Base-by-base conservation (phyloP, 1,140 invertebrate genomes). In the Brachionus paranguensis region DNA sequence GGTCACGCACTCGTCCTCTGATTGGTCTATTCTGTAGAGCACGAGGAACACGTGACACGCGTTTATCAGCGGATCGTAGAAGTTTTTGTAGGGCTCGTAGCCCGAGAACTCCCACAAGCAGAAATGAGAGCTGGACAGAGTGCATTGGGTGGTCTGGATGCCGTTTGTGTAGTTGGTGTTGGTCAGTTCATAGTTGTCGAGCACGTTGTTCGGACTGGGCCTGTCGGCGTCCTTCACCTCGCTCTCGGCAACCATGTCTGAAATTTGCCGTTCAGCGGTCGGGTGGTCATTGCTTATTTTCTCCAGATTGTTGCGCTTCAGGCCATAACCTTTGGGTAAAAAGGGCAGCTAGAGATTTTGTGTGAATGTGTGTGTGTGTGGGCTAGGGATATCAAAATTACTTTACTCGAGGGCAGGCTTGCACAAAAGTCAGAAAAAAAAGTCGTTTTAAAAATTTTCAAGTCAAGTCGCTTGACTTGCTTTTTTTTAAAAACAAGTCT, bases 21-120 rank as follows among this genome's bases (percentile, higher is more conserved):
- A 90, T 86, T 95, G 93, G 85, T 91, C 90, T 29, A 94, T 89
- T 88, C 91, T 93, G 88, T 94, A 94, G n/a, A 94, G 90, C 85
- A 95, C 91, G 7, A 93, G 88, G 86, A 94, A 92, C 53, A 94
- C 88, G 86, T 92, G 92, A 86, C 92, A 91, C 33, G 91, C 90
- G 86, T 93, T 93, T 43, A 94, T 91, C 86, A 94, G 93, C 86
- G 93, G 92, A 88, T 95, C 94, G 88, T 94, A 95, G 41, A 93
- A 89, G 81, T 93, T 91, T 88, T 93, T 92, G 89, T 94, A 95
- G 27, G 92, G 92, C 87, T 94, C 50, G 37, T 68, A 70, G 29
- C 78, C 70, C 0, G 84, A 79, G 33, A 53, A 68, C 53, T 68
- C 70, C 74, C 74, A 68, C 20, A 78, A 41, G 7, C 4, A 81